Conservation (phyloP, 64 coral and sea anemone species). For the Montipora sp. region DNA sequence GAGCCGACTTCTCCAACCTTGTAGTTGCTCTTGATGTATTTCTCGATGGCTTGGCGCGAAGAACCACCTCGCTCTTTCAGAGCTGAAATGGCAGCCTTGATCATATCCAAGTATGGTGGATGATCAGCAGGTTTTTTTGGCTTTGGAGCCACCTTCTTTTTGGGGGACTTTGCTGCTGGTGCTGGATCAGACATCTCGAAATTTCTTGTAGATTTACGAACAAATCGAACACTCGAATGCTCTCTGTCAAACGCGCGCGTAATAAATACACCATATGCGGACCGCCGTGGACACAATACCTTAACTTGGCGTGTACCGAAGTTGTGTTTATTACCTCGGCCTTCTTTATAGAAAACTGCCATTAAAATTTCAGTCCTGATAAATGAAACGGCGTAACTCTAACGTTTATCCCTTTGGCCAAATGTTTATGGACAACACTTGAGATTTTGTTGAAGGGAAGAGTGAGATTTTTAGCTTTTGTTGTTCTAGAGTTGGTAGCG, state of each 20-base stretch:
- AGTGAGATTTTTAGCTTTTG: neutral
- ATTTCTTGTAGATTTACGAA: neutral
- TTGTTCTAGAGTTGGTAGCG: neutral
- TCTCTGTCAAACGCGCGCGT: neutral
- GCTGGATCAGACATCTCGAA: slow-evolving; percentile 15
- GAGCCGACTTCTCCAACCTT: slow-evolving; percentile 11
- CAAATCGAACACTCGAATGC: neutral
- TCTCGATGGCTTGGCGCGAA: slow-evolving; percentile 41
- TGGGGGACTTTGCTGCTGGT: neutral
- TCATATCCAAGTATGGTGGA: slow-evolving; percentile 23
- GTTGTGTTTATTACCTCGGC: neutral
- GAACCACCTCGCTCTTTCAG: slow-evolving; percentile 33
- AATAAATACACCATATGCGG: neutral
- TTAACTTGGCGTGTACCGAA: neutral
- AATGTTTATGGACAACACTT: neutral
- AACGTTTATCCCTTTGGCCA: neutral
- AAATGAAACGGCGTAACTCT: neutral
- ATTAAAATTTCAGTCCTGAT: neutral
- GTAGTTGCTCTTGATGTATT: slow-evolving; percentile 48
- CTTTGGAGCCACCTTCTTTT: neutral
- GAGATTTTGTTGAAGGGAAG: neutral
- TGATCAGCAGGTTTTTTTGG: slow-evolving; percentile 7
- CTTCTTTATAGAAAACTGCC: neutral
- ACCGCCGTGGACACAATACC: neutral
- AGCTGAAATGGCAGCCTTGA: slow-evolving; percentile 6